Conservation (phyloP, 2,797 vertebrate genomes). For the Coregonus suidteri region DNA sequence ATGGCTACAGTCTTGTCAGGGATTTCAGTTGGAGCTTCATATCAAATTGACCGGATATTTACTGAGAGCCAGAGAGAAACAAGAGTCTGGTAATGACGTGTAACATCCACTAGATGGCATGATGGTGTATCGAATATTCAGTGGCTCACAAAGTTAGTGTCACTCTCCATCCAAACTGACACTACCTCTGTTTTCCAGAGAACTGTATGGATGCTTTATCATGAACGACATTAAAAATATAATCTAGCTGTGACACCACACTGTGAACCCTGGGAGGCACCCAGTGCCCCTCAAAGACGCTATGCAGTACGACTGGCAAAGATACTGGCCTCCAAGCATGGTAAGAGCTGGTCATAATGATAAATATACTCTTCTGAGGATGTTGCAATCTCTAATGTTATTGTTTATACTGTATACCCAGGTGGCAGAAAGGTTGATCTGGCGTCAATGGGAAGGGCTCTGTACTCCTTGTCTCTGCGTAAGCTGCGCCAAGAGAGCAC, state of each 20-base stretch:
- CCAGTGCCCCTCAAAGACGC: conserved; percentile 46
- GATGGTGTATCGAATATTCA: conserved; percentile 4
- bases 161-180: neutral
- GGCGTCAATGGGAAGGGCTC: conserved; percentile 60
- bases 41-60: conserved; percentile 55
- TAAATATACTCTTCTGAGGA: neutral
- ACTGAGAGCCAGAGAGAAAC: conserved; percentile 20
- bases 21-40: conserved; percentile 62
- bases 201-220: conserved; percentile 58
- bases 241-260: conserved; percentile 25
- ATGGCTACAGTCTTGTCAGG: conserved; percentile 72
- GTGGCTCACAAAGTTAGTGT: neutral
- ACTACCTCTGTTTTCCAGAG: conserved; percentile 51
- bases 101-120: conserved; percentile 56
- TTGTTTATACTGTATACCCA: conserved; percentile 35
- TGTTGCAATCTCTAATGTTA: neutral
- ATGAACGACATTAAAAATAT: conserved; percentile 42
- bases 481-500: conserved; percentile 52
- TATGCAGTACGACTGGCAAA: conserved; percentile 54
- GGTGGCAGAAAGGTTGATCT: conserved; percentile 46
- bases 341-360: conserved; percentile 48
- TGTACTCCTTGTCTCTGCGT: conserved; percentile 66
- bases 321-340: conserved; percentile 60
- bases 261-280: conserved; percentile 62
- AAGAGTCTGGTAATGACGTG: conserved; percentile 56